Evolutionary conservation across 2,888 invertebrate species (phyloP), one percentile per base, ranked within the genome.

Genomic region (Drosophila silvestris): DNA sequence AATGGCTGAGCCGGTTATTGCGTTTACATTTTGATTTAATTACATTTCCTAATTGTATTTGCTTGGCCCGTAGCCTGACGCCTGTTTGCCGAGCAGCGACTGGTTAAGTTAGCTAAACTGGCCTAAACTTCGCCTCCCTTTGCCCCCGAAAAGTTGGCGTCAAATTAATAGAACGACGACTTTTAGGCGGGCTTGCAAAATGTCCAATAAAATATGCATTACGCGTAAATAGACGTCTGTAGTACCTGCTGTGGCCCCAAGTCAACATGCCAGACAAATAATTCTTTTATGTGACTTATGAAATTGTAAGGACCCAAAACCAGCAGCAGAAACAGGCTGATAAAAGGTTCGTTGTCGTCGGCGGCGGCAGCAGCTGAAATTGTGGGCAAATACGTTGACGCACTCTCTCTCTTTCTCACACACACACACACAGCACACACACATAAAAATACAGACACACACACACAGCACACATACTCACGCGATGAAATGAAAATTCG

Each of bases 201-300:
- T 84, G 83, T 37, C 71, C 60, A 79, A 89, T 85, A 88, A 85
- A 85, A 82, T 85, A 85, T 85, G 88, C 90, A 85, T 85, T 77
- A 76, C 69, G 74, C 81, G 72, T 53, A 84, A 87, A 77, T 79
- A 82, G 70, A 79, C 73, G 68, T 58, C 58, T 73, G 65, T 39
- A 32, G 61, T 62, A 81, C 65, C 81, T 81, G 65, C 68, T 60
- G 54, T 41, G 39, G 50, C 32, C 61, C 70, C 69, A 62, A 79
- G 77, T 68, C 77, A 89, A 70, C 76, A 79, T 89, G 89, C 71
- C 76, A 69, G 77, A 85, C 85, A 79, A 82, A 89, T 73, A 89
- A 89, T 89, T 77, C 70, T 67, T 87, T 87, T 68, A 87, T 87
- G 74, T 69, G 87, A 89, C 87, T 84, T 84, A 71, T 77, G 74